Evolutionary conservation across 2,888 invertebrate genomes (phyloP), one percentile per base, ranked within the genome.

Genomic region (Ormia ochracea): DNA sequence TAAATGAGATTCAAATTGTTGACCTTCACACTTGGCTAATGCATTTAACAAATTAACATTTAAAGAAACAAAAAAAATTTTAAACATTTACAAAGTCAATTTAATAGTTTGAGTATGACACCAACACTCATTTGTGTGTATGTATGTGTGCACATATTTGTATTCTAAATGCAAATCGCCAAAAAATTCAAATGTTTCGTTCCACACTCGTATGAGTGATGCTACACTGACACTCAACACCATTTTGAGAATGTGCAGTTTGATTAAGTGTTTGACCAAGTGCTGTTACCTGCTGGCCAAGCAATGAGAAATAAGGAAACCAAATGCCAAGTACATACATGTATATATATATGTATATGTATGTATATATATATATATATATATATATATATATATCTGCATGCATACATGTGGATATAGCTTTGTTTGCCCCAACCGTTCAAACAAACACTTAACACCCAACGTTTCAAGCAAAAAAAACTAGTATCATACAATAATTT

Each of bases 231-330:
- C 69, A 78, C 61, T 78, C 65, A 56, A 68, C 68, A 52, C 69
- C 36, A 52, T 74, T 79, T 79, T 23, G 69, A 58, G 63, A 54
- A 78, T 54, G 45, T 50, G n/a, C 52, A 69, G 45, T 54, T 56
- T 33, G 48, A 41, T 28, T 43, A 50, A 45, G 38, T 65, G 36
- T 17, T 50, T 23, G 52, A 69, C 58, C 65, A 69, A 74, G 58
- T 74, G 59, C 78, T 74, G 65, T 79, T 74, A 65, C 74, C 78
- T 74, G 70, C 52, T 79, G 69, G 58, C 78, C 69, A 52, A 69
- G 58, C 41, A 31, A 48, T 33, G 12, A 41, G 23, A 21, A 48
- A 52, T 31, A 52, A 26, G 17, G 6, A 31, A 43, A 19, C 33
- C 14, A 68, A 68, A 65, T 58, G 41, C 50, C 66, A 66, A 50